Conservation (phyloP, 35 echinoderm and acorn worm species). For the Ophiothrix spiculata region DNA sequence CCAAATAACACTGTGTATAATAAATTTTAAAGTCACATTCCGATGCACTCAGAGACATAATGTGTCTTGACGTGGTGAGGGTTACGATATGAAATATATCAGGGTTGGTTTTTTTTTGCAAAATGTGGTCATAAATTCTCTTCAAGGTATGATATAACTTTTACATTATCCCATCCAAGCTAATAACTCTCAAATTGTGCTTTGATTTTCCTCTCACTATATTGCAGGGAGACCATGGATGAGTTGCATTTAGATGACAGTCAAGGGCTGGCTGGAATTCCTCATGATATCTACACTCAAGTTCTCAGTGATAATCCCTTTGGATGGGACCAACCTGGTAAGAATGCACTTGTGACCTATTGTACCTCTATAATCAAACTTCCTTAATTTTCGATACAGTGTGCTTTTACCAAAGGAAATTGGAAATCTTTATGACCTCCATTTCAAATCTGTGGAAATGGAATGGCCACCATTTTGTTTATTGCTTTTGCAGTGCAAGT, state of each 20-base stretch:
- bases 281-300: constrained; percentile 75
- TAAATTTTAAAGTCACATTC: no score
- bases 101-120: no score
- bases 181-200: no score
- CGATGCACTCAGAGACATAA: no score
- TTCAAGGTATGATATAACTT: no score
- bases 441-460: not conserved
- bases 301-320: constrained; percentile 81
- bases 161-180: no score
- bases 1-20: no score
- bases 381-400: not conserved
- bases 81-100: no score
- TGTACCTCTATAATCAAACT: not conserved
- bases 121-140: no score
- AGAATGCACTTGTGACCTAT: not conserved
- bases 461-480: not conserved
- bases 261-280: constrained; percentile 59
- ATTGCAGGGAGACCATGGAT: constrained; percentile 34
- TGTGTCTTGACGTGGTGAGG: no score
- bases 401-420: not conserved
- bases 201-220: no score
- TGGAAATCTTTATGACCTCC: not conserved
- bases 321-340: constrained; percentile 81
- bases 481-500: not conserved
- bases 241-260: constrained; percentile 48